These are phyloP conservation scores for Stylophora pistillata DNA, from an alignment of 64 coral and sea anemone species.

Conservation along the genomic window DNA sequence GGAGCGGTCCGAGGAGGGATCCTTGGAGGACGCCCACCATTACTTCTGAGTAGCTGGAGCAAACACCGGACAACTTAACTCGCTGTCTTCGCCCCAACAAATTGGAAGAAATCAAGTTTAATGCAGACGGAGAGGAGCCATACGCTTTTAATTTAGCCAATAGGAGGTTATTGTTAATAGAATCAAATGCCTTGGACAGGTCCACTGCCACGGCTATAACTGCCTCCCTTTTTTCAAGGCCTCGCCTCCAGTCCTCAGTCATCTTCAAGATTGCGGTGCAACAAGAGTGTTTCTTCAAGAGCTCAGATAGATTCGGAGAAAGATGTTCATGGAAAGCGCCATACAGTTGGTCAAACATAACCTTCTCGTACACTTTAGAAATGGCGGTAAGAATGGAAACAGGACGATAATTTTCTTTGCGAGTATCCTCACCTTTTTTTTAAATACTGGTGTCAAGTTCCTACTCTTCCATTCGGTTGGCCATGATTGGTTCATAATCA, in stretches of 20 bases:
- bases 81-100: no score
- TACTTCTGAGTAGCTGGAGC: no score
- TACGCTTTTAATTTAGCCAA: constrained; percentile 40
- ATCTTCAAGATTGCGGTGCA: constrained; percentile 47
- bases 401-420: constrained; percentile 54
- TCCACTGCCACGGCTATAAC: background rate
- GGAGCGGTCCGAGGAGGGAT: no score
- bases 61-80: no score
- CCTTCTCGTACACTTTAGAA: constrained; percentile 31
- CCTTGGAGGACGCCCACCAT: no score
- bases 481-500: constrained; percentile 24
- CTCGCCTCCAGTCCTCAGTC: constrained; percentile 35
- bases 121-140: constrained; percentile 4
- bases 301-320: constrained; percentile 7
- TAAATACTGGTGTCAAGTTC: constrained; percentile 28
- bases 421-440: constrained; percentile 54
- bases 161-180: background rate
- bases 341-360: constrained; percentile 33
- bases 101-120: no score
- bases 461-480: constrained; percentile 58
- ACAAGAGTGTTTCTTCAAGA: constrained; percentile 34
- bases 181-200: constrained; percentile 28
- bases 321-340: background rate
- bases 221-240: constrained; percentile 16
- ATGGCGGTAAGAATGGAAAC: constrained; percentile 30